These are phyloP conservation scores for Cacatua alba DNA, from an alignment of 2,113 vertebrate genomes.

Conservation along the genomic window DNA sequence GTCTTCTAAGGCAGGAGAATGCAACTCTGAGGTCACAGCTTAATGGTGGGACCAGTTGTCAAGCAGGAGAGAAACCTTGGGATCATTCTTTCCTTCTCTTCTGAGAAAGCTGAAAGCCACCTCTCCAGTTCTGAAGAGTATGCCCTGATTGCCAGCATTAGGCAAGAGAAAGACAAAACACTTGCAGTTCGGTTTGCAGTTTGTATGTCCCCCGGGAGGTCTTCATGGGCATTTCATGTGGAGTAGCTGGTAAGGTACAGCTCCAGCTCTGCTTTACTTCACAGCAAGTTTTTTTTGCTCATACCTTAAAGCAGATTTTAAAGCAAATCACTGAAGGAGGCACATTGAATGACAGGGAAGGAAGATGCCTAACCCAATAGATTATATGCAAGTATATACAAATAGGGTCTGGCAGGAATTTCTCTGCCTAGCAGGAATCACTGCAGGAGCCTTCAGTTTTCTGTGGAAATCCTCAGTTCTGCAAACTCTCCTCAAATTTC, in stretches of 20 bases:
- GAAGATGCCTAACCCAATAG: background rate
- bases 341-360: background rate
- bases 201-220: background rate
- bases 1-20: background rate
- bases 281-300: background rate
- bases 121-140: background rate
- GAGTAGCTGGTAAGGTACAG: background rate
- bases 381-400: background rate
- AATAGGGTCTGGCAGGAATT: background rate
- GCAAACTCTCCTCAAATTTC: background rate
- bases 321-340: background rate
- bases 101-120: background rate
- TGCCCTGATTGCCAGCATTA: background rate
- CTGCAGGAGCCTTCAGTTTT: background rate
- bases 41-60: background rate
- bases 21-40: background rate
- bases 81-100: background rate
- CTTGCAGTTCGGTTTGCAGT: background rate
- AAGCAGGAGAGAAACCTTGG: background rate
- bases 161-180: background rate
- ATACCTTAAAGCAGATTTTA: background rate
- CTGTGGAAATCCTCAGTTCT: background rate
- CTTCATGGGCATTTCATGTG: background rate
- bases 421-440: background rate
- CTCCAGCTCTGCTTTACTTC: background rate